Base-by-base conservation (phyloP, 2,888 invertebrate genomes). In the Chloroclystis v-ata region DNA sequence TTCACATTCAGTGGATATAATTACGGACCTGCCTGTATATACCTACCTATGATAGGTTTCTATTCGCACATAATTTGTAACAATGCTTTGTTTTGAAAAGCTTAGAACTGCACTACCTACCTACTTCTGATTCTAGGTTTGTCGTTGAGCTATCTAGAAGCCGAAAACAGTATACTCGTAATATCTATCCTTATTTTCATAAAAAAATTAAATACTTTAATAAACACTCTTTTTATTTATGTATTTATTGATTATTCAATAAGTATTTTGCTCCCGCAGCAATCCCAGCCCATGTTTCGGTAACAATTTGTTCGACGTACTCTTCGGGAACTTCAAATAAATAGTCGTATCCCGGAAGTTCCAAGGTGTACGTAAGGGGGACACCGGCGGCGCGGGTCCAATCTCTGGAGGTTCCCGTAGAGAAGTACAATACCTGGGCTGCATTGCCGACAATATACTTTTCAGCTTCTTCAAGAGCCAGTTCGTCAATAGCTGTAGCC, bases 381-480 rank as follows among this genome's bases (percentile, higher is more conserved):
- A 92, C 79, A 0, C 89, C 89, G 0, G 77, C 83, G 9, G 82
- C 90, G 55, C 89, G 88, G 0, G 91, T 90, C 89, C 91, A 94
- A 71, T 93, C 93, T 52, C 92, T 90, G 59, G 92, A 92, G 4
- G 92, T 91, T 16, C 93, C 93, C 10, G 90, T 83, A 0, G 91
- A 90, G 47, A 77, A 85, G 67, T 92, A 92, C 44, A 90, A 77
- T 1, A 91, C 75, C 11, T 76, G 66, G 0, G 90, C 88, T 0
- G 90, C 90, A 54, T 87, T 90, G 16, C 91, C 92, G 8, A 90
- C 88, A 14, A 83, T 69, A 63, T 92, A 92, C 1, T 53, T 64
- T 0, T 68, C 64, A 16, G 83, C 78, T 48, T 75, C 69, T 0
- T 77, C 78, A 53, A 81, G 81, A 61, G 78, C 85, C 49, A 83